Percentiles rank a stretch among this genome's conserved stretches.
These are phyloP conservation scores for Listronotus oregonensis DNA, from an alignment of 1,140 invertebrate genomes.

Conservation along the genomic window DNA sequence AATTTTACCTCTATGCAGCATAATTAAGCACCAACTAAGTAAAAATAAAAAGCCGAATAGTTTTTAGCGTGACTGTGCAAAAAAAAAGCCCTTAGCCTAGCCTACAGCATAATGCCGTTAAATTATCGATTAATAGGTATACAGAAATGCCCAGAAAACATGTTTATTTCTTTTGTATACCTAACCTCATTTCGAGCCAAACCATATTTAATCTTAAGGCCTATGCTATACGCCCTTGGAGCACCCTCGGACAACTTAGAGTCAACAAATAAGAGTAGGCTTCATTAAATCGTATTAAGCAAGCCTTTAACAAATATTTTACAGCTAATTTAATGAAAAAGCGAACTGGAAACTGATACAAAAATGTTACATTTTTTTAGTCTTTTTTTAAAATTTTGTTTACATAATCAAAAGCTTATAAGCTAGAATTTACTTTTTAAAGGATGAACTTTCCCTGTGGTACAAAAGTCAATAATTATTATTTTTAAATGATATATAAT, in stretches of 20 bases:
- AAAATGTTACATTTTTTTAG: no score
- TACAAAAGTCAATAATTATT: no score
- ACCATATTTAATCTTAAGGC: slow-evolving; percentile 20
- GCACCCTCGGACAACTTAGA: slow-evolving; percentile 9
- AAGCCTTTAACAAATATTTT: no score
- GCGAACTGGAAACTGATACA: background rate
- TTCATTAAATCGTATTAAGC: slow-evolving; percentile 5
- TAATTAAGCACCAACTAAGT: slow-evolving; percentile 9
- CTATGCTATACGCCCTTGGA: slow-evolving; percentile 8
- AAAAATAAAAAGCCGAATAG: slow-evolving; percentile 12
- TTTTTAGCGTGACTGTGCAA: slow-evolving; percentile 24
- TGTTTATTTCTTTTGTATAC: slow-evolving; percentile 38
- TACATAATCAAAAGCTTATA: no score
- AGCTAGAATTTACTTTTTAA: no score
- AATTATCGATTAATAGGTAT: slow-evolving; percentile 34
- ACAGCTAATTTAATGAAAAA: no score
- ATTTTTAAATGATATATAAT: no score
- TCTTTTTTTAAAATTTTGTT: no score
- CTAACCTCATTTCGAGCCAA: slow-evolving; percentile 30
- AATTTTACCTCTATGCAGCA: slow-evolving; percentile 18
- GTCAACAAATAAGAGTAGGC: slow-evolving; percentile 17
- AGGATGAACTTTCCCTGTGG: no score
- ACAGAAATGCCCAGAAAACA: slow-evolving; percentile 37
- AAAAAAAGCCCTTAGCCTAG: slow-evolving; percentile 24
- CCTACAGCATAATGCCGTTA: slow-evolving; percentile 12